Evolutionary conservation across 2,888 invertebrate species (phyloP).

Genomic region (Glaucopsyche alexis): DNA sequence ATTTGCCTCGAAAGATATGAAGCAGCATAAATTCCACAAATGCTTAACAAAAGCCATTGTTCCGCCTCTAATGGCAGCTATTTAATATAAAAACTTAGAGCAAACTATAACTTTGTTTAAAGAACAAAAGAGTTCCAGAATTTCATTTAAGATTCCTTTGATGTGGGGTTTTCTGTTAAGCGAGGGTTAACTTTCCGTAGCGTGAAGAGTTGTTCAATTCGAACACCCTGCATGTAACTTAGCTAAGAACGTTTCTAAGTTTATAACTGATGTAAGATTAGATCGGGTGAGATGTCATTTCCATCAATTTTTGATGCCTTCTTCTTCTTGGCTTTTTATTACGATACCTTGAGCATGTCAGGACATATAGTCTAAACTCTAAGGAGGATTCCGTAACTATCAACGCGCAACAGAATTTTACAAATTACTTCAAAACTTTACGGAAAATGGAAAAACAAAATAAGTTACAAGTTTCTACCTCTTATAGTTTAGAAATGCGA

Average conservation of each 20-base stretch:
- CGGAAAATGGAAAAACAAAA: too few relatives aligned
- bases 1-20: constrained; percentile 13
- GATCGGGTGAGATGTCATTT: not conserved
- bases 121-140: constrained; percentile 35
- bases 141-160: constrained; percentile 38
- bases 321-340: not conserved
- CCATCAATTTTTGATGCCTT: not conserved
- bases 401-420: too few relatives aligned
- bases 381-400: too few relatives aligned
- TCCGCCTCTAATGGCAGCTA: constrained; percentile 9
- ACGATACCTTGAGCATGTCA: not conserved
- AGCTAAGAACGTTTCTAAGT: not conserved
- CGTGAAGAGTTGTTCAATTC: not conserved
- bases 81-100: constrained; percentile 29
- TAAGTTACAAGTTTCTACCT: too few relatives aligned
- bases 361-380: too few relatives aligned
- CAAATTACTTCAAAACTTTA: too few relatives aligned
- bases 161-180: constrained; percentile 33
- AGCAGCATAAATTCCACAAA: constrained; percentile 13
- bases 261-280: not conserved
- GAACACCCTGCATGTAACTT: not conserved
- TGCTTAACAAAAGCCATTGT: constrained; percentile 26
- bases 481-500: too few relatives aligned
- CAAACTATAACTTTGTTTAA: constrained; percentile 29
- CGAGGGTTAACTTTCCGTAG: constrained; percentile 26